Evolutionary conservation across 2,797 vertebrate species (phyloP), one percentile per base, ranked within the genome.

Genomic region (Micrastur ruficollis): DNA sequence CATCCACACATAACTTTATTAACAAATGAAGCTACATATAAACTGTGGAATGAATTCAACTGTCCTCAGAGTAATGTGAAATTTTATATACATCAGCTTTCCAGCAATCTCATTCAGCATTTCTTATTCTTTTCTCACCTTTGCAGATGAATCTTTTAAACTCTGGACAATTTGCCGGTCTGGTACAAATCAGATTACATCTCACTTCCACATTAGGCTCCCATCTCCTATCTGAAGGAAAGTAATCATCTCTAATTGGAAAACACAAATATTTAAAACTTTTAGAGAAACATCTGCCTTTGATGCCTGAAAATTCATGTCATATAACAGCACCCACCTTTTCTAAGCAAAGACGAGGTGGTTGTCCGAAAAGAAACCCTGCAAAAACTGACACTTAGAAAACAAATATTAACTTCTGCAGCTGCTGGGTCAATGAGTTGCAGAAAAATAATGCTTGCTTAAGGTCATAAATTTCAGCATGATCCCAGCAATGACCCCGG

Each of bases 1-100:
- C 0, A 0, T 40, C 32, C 58, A 40, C n/a, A 8, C 3, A 8
- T 10, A 59, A 17, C 18, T 89, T 68, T 61, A 46, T 58, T 40
- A 62, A 50, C 42, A 81, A 55, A 73, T n/a, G 20, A 46, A 81
- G 46, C 65, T 34, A 59, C 68, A 11, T 16, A 47, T 50, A 76
- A 81, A 68, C 32, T 26, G 32, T 58, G 42, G 63, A 68, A 29
- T 42, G 25, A 91, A 81, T 67, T 91, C 15, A 65, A 6, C 11
- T 21, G 5, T 25, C 31, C 62, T 79, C 34, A 68, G 53, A 81
- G n/a, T 29, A 53, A 83, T 22, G 65, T 19, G 11, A 65, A 81
- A 62, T 9, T 4, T 36, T 56, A 7, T 4, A 7, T 19, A 42
- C 11, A 76, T 84, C 61, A 61, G 11, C 31, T 89, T 73, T 66